Base-by-base conservation (phyloP, 2,113 vertebrate species). In the Cinclus mexicanus region DNA sequence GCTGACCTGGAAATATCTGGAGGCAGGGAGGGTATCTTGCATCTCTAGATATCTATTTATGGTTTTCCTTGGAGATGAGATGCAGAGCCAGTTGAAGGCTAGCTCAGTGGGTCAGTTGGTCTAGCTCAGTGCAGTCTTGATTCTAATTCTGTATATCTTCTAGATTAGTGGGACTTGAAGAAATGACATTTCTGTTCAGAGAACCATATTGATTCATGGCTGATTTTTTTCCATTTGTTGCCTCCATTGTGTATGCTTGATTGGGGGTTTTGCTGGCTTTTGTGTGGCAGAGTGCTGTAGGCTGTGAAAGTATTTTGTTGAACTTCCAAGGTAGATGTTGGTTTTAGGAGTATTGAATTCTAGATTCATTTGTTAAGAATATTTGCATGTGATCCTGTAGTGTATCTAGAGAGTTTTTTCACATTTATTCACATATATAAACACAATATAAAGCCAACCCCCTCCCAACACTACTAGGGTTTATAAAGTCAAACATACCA, bases 241-340 rank as follows among this genome's bases (percentile, higher is more conserved):
- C 49, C 15, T 55, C 12, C 0, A 0, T 24, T 74, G 25, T 20
- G 7, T 65, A 9, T 7, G 14, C 59, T 91, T 78, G 19, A 29
- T 29, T 60, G 50, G 4, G 6, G 2, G 6, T 44, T 50, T 52
- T 20, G 3, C 72, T 59, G 12, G 4, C 0, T 28, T 79, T 71
- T 24, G 2, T 1, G 6, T 57, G 37, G 44, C 24, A 20, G 67
- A 92, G 53, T 74, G 10, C n/a, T 55, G 29, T 59, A 44, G 10
- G 29, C 59, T 37, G 18, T 41, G 21, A 46, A 33, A 35, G 6
- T 49, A 7, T 39, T 67, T 65, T 53, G 17, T 41, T 93, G 29
- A 69, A 26, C 19, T 82, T 81, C 11, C 37, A 53, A 60, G 4
- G 35, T 8, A 70, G n/a, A 6, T 42, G 18, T 52, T 1, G 5